Base-by-base conservation (phyloP, 2,797 vertebrate species). In the Lacerta viridis region DNA sequence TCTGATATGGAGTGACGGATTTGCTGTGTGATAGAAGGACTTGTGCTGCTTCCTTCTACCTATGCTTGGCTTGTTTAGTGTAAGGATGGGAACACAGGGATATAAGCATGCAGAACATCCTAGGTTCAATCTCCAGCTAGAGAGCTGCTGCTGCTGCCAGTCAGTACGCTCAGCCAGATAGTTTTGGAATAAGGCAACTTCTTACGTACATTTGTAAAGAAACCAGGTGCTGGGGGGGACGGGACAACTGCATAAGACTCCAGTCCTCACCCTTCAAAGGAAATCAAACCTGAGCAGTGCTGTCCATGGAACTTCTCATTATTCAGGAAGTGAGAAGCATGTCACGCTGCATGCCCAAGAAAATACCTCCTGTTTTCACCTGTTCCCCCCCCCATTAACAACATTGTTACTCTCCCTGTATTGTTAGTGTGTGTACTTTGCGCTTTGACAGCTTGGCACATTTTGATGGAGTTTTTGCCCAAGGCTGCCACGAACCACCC, bases 391-490 rank as follows among this genome's bases (percentile, higher is more conserved):
- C 29, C 2, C 25, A 41, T 80, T 55, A 36, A 43, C 68, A 59
- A 43, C 13, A 29, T 39, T 11, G 76, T 55, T 27, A 46, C 23
- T 3, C 71, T 81, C 25, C n/a, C 55, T 87, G 71, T 66, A 82
- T 64, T 82, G 59, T 74, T 64, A 46, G 41, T 59, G 39, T 82
- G 69, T 64, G 18, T 61, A 18, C 79, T 41, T 75, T 33, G 46
- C 33, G 39, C 71, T 43, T 50, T 87, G 86, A 82, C 55, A 82
- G 41, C n/a, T 29, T 74, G 41, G 59, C 79, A 87, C 39, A 82
- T 87, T 87, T 46, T 76, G 80, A 74, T 46, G 55, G 71, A 46
- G 36, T 83, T 80, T 87, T 87, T 87, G 71, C 83, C 86, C 86
- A 75, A n/a, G n/a, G 55, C 80, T 87, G 86, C 71, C 80, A 87